Base-by-base conservation (phyloP, 2,888 invertebrate species). In the Spicauda simplicius region DNA sequence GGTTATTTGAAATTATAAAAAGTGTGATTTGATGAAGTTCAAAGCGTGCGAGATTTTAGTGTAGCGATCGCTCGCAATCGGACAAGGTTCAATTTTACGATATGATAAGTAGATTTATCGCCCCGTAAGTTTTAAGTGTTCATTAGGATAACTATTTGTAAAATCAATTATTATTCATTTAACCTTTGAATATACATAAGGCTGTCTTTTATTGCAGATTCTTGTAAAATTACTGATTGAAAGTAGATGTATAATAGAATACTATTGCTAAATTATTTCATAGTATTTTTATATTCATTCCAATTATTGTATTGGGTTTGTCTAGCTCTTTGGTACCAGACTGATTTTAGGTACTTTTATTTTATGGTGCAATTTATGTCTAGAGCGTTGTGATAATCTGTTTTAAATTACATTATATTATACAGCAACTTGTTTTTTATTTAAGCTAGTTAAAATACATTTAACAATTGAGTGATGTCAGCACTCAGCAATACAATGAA, bases 341-440 rank as follows among this genome's bases (percentile, higher is more conserved):
- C 92, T 92, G 92, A 93, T 93, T 93, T 93, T 85, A 87, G 92
- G 92, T 93, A 92, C 93, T 87, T 91, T 93, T 90, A 86, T 91
- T 91, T 92, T 89, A 91, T 90, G 92, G 92, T 93, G 93, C 93
- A 93, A 93, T 93, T 91, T 91, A 90, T 90, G 87, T 93, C 87
- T 92, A 92, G 91, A 91, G 91, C 91, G 91, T 93, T 93, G 93
- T 93, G 93, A 93, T 93, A 93, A 92, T 91, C 90, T 87, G 90
- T 92, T 93, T 93, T 88, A 88, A 90, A 91, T 90, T 91, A 91
- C 85, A 89, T 74, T 89, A 89, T 86, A 88, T 84, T 90, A 91
- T 91, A 91, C 88, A 89, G 81, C 75, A 75, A 78, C 61, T 63
- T 53, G 10, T 10, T 55, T 48, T 65, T 59, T 48, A 14, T 57